Conservation (phyloP, 2,113 vertebrate species). For the Pantherophis guttatus region DNA sequence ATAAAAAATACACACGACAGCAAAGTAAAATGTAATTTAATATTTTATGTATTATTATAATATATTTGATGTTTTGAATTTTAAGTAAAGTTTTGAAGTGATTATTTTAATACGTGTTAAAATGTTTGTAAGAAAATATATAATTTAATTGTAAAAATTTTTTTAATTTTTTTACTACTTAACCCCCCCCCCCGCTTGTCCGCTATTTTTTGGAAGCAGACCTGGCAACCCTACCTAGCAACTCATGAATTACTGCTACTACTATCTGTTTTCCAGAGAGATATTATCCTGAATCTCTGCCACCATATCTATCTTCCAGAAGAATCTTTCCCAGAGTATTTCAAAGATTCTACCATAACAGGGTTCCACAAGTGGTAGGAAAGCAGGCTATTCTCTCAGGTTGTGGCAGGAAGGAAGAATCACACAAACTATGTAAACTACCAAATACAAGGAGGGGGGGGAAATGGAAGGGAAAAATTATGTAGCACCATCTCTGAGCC, state of each 20-base stretch:
- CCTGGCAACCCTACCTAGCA: no score
- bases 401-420: neutral
- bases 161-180: no score
- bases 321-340: neutral
- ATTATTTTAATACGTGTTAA: no score
- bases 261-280: neutral
- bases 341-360: neutral
- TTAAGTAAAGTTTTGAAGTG: no score
- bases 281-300: neutral
- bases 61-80: no score
- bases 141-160: no score
- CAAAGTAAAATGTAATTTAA: no score
- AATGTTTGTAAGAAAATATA: no score
- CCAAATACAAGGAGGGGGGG: neutral
- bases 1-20: no score
- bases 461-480: neutral
- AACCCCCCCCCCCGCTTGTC: no score
- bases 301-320: neutral
- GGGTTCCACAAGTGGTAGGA: neutral
- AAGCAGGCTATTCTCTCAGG: neutral
- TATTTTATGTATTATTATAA: no score
- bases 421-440: neutral
- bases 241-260: neutral
- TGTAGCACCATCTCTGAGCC: neutral
- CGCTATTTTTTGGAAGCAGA: no score